These are phyloP conservation scores for Manis crassicaudata DNA, from an alignment of 2,797 vertebrate species.

Conservation along the genomic window DNA sequence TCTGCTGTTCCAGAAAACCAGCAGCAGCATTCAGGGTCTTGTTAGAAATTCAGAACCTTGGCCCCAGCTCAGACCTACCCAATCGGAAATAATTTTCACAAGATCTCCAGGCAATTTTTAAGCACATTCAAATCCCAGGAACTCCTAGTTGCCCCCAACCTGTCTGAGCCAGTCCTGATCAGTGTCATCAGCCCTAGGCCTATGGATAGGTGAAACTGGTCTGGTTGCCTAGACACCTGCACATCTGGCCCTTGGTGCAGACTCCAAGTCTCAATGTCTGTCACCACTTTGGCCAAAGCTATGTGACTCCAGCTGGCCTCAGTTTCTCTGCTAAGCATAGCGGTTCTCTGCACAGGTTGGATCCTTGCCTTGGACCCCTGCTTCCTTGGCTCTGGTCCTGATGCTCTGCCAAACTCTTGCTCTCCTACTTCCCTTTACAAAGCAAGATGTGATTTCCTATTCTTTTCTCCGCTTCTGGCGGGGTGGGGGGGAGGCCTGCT, in stretches of 20 bases:
- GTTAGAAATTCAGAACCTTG: not conserved
- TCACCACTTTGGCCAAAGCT: conserved; percentile 6
- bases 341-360: not conserved
- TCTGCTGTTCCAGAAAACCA: not conserved
- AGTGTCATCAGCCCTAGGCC: conserved; percentile 49
- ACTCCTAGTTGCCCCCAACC: not conserved
- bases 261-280: not conserved
- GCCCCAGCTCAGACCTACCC: not conserved
- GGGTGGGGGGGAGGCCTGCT: not conserved
- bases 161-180: not conserved
- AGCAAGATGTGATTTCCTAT: not conserved
- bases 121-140: not conserved
- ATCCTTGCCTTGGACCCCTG: not conserved
- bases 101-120: not conserved
- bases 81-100: not conserved
- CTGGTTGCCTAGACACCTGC: conserved; percentile 67
- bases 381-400: not conserved
- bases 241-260: conserved; percentile 29
- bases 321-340: conserved; percentile 34
- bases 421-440: not conserved
- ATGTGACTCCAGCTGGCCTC: not conserved
- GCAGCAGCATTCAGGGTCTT: not conserved
- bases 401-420: not conserved
- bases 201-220: conserved; percentile 61
- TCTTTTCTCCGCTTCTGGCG: conserved; percentile 20